phyloP scores from a whole-genome alignment of 2,797 vertebrate species.

The Spheniscus humboldti region DNA sequence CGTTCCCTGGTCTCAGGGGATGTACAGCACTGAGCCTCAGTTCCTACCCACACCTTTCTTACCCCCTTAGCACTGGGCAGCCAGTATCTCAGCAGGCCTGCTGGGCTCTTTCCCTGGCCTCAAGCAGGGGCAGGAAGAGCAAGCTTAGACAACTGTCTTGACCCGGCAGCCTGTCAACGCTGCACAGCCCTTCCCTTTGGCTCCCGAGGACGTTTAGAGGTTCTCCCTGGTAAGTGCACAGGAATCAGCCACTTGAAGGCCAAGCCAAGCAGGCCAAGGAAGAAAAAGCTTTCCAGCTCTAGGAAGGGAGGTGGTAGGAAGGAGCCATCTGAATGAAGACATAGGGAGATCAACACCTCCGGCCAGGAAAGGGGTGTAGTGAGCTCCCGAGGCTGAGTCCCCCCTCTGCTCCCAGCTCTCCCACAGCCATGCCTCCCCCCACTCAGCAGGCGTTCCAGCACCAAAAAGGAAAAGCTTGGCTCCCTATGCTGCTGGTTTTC shows the following conservation, averaged over 20 bases:
- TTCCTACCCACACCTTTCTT: not conserved
- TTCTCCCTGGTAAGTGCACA: not conserved
- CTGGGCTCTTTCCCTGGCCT: not conserved
- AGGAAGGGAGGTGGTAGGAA: not conserved
- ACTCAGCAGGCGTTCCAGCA: not conserved
- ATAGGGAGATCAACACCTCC: not conserved
- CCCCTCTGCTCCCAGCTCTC: not conserved
- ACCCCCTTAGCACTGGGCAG: too few species aligned
- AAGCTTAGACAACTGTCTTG: not conserved
- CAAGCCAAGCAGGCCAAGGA: not conserved
- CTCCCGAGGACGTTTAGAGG: not conserved
- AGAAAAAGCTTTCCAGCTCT: not conserved
- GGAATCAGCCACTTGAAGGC: not conserved
- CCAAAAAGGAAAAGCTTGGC: not conserved
- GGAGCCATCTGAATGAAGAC: not conserved
- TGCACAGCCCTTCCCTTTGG: not conserved
- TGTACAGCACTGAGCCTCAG: rapidly evolving
- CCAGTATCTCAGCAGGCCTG: not conserved
- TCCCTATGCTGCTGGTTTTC: not conserved
- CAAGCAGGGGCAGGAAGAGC: not conserved
- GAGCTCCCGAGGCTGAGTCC: rapidly evolving
- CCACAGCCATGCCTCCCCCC: not conserved
- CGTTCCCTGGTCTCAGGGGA: not conserved
- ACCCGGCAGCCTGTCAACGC: not conserved
- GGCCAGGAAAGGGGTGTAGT: not conserved